Base-by-base conservation (phyloP, 1,140 invertebrate genomes). In the Theocolax elegans region DNA sequence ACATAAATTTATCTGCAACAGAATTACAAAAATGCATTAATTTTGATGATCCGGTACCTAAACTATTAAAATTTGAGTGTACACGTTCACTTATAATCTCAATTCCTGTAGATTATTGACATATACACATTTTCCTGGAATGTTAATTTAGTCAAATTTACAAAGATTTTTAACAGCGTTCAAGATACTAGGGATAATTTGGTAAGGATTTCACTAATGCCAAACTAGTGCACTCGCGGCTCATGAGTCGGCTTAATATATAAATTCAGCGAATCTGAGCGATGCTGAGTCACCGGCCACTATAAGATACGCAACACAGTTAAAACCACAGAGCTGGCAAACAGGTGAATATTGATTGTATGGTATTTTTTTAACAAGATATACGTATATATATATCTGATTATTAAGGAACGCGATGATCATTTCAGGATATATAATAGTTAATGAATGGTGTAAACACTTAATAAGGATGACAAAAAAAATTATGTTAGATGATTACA, bases 301-400 rank as follows among this genome's bases (percentile, higher is more conserved):
- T 69, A 53, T 69, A 53, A 69, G 38, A 35, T 69, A 69, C 46
- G 48, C 48, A 69, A 69, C 25, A 35, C 38, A 63, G 38, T 60
- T 59, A 38, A 70, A 70, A 70, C 38, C 63, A 40, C 21, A 63
- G 58, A 56, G 38, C 21, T 64, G 38, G 6, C 21, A 58, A 63
- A 63, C 12, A 62, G 15, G 19, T 69, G 31, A 63, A 46, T 54
- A 51, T 53, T 44, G 23, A 68, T 51, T 27, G 15, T 65, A 19
- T 58, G 1, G 2, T 4, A 35, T 17, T 25, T 46, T 27, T 46
- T 25, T 46, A 46, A 46, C 23, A n/a, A 44, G 13, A 42, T n/a
- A n/a, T n/a, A n/a, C n/a, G n/a, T n/a, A n/a, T n/a, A n/a, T 40
- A 59, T 23, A 25, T n/a, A 49, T 46, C n/a, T 46, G 38, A 44